Base-by-base conservation (phyloP, 2,888 invertebrate species). In the Byasa hedistus region DNA sequence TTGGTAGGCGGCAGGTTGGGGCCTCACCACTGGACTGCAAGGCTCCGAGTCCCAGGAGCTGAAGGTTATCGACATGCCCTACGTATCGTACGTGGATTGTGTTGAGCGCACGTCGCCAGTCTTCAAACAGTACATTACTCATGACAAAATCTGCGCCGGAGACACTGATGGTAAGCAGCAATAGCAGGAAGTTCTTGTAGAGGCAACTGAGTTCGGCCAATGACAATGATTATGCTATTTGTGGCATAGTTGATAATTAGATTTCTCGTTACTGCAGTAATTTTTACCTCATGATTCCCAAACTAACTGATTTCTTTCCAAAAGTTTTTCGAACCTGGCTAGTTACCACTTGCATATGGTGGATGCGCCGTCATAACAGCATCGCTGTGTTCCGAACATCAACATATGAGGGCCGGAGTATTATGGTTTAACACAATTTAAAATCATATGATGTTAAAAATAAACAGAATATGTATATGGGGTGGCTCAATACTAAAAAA, bases 81-180 rank as follows among this genome's bases (percentile, higher is more conserved):
- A 71, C 61, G 69, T 84, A 1, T 57, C 72, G 12, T 69, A 74
- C 3, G 69, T 65, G 0, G 70, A 73, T 21, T 83, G 83, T 67
- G 55, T 75, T 4, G 54, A 54, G 0, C 39, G 59, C 4, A 69
- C 73, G 0, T 68, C 76, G 2, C 65, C 61, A 0, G 55, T 39
- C 3, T 82, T 76, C 69, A 57, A 52, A 2, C 72, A 71, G 36
- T 76, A 69, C 64, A 73, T 85, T 39, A 80, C 79, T 0, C 71
- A 74, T 7, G 84, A 86, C 56, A 85, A 85, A 65, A 76, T 85
- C 17, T 86, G 85, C 68, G 84, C 82, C 3, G 84, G 84, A 1
- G 73, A 69, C 22, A 69, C 68, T 1, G 79, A 78, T 39, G 80
- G 84, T 72, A 24, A 52, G 48, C 0, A 48, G 19, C 3, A 5